Evolutionary conservation across 1,140 invertebrate genomes (phyloP).

Genomic region (Tachypleus tridentatus): DNA sequence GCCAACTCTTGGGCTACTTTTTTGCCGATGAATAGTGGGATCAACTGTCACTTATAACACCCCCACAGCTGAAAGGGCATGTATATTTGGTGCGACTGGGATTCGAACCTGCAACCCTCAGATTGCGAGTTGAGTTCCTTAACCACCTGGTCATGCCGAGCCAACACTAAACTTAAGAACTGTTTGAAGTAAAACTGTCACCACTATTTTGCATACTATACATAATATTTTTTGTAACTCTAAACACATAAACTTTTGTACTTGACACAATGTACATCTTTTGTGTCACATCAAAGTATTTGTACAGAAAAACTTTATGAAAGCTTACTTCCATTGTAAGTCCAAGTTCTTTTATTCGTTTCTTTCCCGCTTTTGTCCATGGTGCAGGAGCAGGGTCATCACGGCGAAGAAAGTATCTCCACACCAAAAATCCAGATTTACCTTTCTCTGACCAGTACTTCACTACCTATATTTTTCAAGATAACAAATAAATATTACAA

Average conservation of each 20-base stretch:
- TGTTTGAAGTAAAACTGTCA: neutral
- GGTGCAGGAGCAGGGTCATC: slow-evolving; percentile 69
- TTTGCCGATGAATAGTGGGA: too few relatives aligned
- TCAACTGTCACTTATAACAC: too few relatives aligned
- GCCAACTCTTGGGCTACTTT: too few relatives aligned
- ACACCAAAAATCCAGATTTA: slow-evolving; percentile 64
- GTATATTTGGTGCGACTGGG: too few relatives aligned
- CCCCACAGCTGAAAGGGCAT: too few relatives aligned
- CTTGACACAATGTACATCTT: slow-evolving; percentile 1
- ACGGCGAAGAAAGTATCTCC: slow-evolving; percentile 61
- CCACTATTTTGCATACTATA: neutral
- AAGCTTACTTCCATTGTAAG: slow-evolving; percentile 14
- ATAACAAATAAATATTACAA: too few relatives aligned
- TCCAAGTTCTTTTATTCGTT: slow-evolving; percentile 35
- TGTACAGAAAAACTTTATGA: slow-evolving; percentile 26
- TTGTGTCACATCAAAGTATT: neutral
- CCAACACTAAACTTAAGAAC: neutral
- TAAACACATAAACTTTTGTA: slow-evolving; percentile 2
- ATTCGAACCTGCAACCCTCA: too few relatives aligned
- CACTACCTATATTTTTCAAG: slow-evolving; percentile 40
- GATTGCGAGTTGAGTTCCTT: too few relatives aligned
- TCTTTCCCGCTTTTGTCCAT: slow-evolving; percentile 62
- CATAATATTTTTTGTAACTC: neutral
- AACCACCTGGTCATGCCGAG: neutral
- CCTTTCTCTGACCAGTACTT: slow-evolving; percentile 73